Evolutionary conservation across 1,140 invertebrate species (phyloP).

Genomic region (Dinoponera quadriceps): DNA sequence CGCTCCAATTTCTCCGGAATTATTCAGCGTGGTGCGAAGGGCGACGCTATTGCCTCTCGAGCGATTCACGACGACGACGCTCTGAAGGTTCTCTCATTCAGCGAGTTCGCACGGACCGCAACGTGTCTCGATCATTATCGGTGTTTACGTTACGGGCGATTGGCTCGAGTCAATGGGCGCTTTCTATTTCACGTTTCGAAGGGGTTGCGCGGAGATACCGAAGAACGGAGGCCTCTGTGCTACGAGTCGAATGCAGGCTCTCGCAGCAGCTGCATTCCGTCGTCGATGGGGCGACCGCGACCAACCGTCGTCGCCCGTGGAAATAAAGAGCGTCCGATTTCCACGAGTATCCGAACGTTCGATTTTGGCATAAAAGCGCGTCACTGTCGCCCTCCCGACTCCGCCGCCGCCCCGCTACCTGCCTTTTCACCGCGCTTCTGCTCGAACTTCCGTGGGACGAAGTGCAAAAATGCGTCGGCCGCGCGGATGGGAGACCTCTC

Average conservation of each 20-base stretch:
- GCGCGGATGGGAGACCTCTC: too few relatives aligned
- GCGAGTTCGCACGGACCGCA: conserved; percentile 27
- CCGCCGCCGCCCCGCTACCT: too few relatives aligned
- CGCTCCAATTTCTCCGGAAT: not conserved
- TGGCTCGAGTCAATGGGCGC: conserved; percentile 62
- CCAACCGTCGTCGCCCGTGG: conserved; percentile 29
- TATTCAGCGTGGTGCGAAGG: conserved; percentile 1
- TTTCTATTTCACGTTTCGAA: conserved; percentile 51
- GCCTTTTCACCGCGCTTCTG: conserved; percentile 29
- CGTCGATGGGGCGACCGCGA: conserved; percentile 1
- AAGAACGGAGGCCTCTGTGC: conserved; percentile 42
- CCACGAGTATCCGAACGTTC: conserved; percentile 38
- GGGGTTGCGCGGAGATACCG: conserved; percentile 54
- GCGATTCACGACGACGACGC: not conserved
- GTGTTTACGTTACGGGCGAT: conserved; percentile 69
- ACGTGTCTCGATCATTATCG: conserved; percentile 67
- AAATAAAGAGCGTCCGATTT: conserved; percentile 62
- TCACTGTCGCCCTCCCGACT: conserved; percentile 3
- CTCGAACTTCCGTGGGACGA: not conserved
- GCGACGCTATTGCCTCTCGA: not conserved
- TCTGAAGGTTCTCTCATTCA: not conserved
- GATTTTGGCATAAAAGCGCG: conserved; percentile 28
- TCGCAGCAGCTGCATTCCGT: conserved; percentile 24
- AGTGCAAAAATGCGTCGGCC: conserved; percentile 1
- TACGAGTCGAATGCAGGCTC: not conserved